Evolutionary conservation across 1,140 invertebrate species (phyloP), one percentile per base, ranked within the genome.

Genomic region (Brachionus plicatilis): DNA sequence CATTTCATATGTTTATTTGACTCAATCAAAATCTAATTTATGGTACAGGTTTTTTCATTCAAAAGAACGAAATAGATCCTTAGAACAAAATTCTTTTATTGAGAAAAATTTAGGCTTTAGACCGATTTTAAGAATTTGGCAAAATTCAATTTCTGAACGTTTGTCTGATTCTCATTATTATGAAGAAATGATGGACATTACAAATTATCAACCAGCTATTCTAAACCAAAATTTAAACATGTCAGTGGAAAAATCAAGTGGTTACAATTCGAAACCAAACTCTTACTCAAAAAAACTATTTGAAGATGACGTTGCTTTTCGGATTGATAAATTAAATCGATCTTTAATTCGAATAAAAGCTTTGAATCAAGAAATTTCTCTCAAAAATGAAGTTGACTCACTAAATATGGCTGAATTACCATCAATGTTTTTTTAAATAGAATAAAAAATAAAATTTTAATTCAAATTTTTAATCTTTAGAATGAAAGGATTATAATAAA

Each of bases 1-100:
- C 85, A 47, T 91, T 11, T 90, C 91, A 41, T 88, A 91, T 80
- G 41, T 50, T 27, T 24, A 14, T 50, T 47, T 76, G 12, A 50
- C 72, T 0, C 24, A 50, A 37, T 20, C 72, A 6, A 27, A 50
- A 47, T 12, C 20, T 8, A 47, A n/a, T 20, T 0, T 27, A 50
- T 76, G 72, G 72, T 14, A 7, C 12, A 72, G 33, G 4, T 37
- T 76, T 50, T 27, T 12, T 37, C 7, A 50, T 27, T 0, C 4
- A 24, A 47, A 47, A 11, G 7, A 27, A 2, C 50, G 20, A 27
- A 14, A 24, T 27, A 47, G 27, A 14, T 4, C 0, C 7, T 50
- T 50, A 8, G 45, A 50, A 47, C 8, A 11, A 5, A 53, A 29
- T 27, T 50, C 20, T 24, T 50, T 76, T 14, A 29, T 50, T 24